Conservation (phyloP, 2,888 invertebrate genomes). For the Parelbella ahira region DNA sequence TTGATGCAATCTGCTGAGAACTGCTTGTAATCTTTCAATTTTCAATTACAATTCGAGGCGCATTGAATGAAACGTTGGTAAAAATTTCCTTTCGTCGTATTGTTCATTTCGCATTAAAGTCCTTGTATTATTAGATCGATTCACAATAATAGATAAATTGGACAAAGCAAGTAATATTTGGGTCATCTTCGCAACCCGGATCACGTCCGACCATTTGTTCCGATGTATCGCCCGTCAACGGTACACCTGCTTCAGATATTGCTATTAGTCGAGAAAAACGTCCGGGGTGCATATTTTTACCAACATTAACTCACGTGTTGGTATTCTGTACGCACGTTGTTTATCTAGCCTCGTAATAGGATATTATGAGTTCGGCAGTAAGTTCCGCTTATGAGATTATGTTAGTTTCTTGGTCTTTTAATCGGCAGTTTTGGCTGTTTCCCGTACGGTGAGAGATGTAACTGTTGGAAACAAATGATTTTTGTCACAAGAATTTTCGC, state of each 20-base stretch:
- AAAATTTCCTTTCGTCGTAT: too few species aligned
- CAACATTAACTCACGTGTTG: constrained; percentile 9
- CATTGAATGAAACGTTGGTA: too few species aligned
- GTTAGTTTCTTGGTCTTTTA: too few species aligned
- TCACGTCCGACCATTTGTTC: constrained; percentile 74
- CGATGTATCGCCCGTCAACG: constrained; percentile 56
- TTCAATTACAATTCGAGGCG: too few species aligned
- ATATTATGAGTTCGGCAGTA: constrained; percentile 1
- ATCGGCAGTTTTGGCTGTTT: too few species aligned
- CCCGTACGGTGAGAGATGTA: too few species aligned
- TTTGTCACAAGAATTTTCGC: too few species aligned
- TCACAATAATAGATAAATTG: not conserved
- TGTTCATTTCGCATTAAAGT: too few species aligned
- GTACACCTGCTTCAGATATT: constrained; percentile 60
- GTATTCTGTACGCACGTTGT: constrained; percentile 5
- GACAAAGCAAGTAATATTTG: constrained; percentile 32
- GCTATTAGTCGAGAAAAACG: constrained; percentile 30
- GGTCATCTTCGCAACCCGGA: constrained; percentile 53
- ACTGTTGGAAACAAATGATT: too few species aligned
- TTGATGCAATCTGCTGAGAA: too few species aligned
- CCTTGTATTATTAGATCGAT: not conserved
- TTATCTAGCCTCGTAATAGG: not conserved
- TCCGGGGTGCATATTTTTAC: constrained; percentile 36
- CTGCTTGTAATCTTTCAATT: too few species aligned
- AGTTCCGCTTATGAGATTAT: too few species aligned